These are phyloP conservation scores for Plestiodon gilberti DNA, from an alignment of 2,113 vertebrate species.

Conservation along the genomic window DNA sequence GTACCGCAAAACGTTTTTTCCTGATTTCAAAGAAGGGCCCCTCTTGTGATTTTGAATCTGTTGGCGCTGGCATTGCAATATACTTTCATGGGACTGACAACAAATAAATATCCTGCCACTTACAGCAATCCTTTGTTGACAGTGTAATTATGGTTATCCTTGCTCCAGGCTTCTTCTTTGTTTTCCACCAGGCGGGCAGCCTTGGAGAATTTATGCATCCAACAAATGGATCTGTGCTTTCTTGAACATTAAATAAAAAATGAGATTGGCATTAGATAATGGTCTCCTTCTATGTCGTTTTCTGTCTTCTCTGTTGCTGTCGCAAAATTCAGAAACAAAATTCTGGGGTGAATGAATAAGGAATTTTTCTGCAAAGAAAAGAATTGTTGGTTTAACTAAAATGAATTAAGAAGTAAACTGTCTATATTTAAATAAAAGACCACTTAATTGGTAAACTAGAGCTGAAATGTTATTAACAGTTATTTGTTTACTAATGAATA, in stretches of 20 bases:
- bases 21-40: conserved; percentile 63
- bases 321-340: conserved; percentile 54
- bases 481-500: conserved; percentile 15
- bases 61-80: conserved; percentile 66
- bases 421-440: conserved; percentile 29
- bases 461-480: neutral
- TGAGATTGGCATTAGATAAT: conserved; percentile 42
- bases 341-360: conserved; percentile 14
- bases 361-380: conserved; percentile 4
- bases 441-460: conserved; percentile 35
- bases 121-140: conserved; percentile 58
- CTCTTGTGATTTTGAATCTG: conserved; percentile 70
- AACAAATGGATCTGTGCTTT: conserved; percentile 40
- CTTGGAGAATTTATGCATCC: conserved; percentile 53
- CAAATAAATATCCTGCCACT: conserved; percentile 67
- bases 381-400: neutral
- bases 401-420: conserved; percentile 21
- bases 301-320: conserved; percentile 32
- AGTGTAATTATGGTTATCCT: conserved; percentile 60
- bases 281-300: conserved; percentile 34
- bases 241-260: conserved; percentile 55
- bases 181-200: conserved; percentile 55
- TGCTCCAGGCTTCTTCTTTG: conserved; percentile 56
- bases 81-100: conserved; percentile 61
- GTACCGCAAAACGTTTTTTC: conserved; percentile 57